These are phyloP conservation scores for Holocentrus rufus DNA, from an alignment of 2,797 vertebrate genomes.

Conservation along the genomic window DNA sequence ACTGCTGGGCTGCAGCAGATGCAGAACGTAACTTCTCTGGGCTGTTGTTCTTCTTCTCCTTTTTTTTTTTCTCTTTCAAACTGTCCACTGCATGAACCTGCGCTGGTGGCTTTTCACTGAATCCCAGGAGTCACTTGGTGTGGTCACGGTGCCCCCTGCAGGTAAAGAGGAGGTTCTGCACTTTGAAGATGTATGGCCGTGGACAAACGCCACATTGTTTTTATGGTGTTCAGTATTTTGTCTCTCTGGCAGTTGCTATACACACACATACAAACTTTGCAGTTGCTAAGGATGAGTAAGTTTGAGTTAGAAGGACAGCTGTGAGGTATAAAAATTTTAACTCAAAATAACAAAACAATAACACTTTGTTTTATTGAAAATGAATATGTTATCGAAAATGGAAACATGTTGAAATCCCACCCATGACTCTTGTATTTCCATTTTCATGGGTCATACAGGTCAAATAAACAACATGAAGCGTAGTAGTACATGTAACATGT, in stretches of 20 bases:
- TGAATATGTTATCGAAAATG: neutral
- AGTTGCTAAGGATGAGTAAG: no score
- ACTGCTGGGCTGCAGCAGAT: conserved; percentile 12
- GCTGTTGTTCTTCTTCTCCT: conserved; percentile 40
- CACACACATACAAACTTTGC: no score
- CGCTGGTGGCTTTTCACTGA: conserved; percentile 15
- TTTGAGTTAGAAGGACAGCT: no score
- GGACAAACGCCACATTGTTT: neutral
- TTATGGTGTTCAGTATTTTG: neutral
- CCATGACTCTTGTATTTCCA: neutral
- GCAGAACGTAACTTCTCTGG: neutral
- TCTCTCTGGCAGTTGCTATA: no score
- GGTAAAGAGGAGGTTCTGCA: conserved; percentile 33
- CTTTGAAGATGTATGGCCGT: neutral
- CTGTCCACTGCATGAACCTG: neutral
- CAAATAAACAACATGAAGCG: neutral
- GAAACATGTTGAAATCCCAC: neutral
- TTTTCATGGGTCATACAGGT: neutral
- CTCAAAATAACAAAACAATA: no score
- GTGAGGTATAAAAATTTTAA: no score
- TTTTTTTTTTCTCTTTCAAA: conserved; percentile 37
- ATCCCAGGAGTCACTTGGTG: neutral
- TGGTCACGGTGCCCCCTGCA: conserved; percentile 66
- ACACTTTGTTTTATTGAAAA: no score
- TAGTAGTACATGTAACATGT: no score